phyloP scores from a whole-genome alignment of 30 jellyfish, hydroid and myxozoan species.

The Chrysaora quinquecirrha region DNA sequence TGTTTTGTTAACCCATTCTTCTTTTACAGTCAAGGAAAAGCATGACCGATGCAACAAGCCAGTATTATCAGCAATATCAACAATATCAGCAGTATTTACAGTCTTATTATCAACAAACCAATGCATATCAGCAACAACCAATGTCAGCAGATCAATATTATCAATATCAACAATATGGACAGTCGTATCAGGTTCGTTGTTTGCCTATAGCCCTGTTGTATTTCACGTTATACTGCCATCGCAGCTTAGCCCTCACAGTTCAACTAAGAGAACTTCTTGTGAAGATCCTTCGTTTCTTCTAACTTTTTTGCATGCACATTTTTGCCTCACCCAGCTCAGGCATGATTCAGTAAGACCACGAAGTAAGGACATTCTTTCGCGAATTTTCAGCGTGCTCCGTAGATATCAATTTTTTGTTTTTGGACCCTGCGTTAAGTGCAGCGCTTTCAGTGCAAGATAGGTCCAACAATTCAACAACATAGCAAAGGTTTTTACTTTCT shows the following conservation, averaged over 20 bases:
- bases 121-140: constrained; percentile 38
- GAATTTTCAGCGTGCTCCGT: no score
- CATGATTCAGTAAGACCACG: no score
- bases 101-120: constrained; percentile 49
- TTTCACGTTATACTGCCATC: constrained; percentile 4
- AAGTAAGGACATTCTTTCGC: no score
- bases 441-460: no score
- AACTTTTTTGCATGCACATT: neutral
- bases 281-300: neutral
- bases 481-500: no score
- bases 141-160: constrained; percentile 25
- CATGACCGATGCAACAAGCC: constrained; percentile 32
- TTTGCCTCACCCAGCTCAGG: neutral
- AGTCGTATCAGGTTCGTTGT: neutral
- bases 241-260: neutral
- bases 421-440: no score
- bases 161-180: constrained; percentile 40
- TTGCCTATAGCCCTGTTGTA: no score
- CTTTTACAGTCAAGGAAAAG: no score
- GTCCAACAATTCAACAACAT: no score
- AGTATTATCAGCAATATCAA: constrained; percentile 65
- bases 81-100: constrained; percentile 62
- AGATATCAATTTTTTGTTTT: no score
- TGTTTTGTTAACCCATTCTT: no score
- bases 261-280: neutral